Evolutionary conservation across 2,888 invertebrate species (phyloP), one percentile per base, ranked within the genome.

Genomic region (Phalera bucephala): DNA sequence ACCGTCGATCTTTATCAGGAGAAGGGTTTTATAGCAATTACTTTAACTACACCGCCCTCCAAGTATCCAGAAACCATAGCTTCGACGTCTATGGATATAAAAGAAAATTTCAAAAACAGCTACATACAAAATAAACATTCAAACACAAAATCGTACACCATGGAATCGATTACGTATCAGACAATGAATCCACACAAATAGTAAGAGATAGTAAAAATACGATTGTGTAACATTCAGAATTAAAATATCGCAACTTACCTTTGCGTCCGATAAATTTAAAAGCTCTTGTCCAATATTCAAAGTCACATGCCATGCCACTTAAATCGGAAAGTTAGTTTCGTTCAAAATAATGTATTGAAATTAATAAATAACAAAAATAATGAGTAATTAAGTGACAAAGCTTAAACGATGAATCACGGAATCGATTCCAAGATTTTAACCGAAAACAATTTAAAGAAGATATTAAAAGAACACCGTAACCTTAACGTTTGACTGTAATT

Each of bases 151-250:
- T 11, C 19, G 45, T 52, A 65, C 60, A 77, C 61, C 75, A 68
- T 86, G 88, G 88, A 88, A 88, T 88, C 88, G 87, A 89, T 85
- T 76, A 64, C 85, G 83, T 62, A 52, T 54, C 13, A 51, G 38
- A 62, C 49, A 59, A 40, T 2, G 14, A 51, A 51, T 39, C 42
- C 36, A 63, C 48, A 55, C 47, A 41, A 35, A 52, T 52, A 54
- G 41, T 51, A 39, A 33, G 55, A 57, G 41, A 52, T 35, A 49
- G 38, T 51, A 51, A 40, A 44, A 48, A 54, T 47, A 48, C 33
- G 40, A 51, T 49, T 44, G 47, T 47, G 30, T 45, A 53, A 61
- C 53, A 63, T 50, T 40, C 50, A 56, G 49, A 55, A 52, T 38
- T 59, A 42, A 50, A 56, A 61, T 62, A 68, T 52, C 30, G 36